phyloP scores from a whole-genome alignment of 2,888 invertebrate genomes.

The Oscheius myriophilus region DNA sequence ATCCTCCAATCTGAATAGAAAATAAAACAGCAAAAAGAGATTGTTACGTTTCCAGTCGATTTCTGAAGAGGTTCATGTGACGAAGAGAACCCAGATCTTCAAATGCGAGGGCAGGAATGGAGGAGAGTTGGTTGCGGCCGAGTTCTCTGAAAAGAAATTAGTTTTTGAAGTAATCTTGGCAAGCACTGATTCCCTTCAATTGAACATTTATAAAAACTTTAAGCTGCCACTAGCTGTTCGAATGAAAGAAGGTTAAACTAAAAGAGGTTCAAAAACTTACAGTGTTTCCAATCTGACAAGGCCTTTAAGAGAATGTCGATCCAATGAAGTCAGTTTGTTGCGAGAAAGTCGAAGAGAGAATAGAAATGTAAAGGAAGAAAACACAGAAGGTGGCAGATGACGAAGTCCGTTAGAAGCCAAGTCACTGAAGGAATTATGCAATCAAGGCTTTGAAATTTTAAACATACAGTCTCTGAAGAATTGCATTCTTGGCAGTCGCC shows the following conservation, averaged over 20 bases:
- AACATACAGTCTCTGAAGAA: conserved; percentile 33
- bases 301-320: conserved; percentile 41
- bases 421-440: conserved; percentile 41
- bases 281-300: conserved; percentile 40
- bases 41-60: conserved; percentile 35
- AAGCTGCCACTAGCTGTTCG: too few species aligned
- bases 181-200: too few species aligned
- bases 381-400: conserved; percentile 40
- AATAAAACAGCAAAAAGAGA: background rate
- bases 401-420: conserved; percentile 50
- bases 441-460: background rate
- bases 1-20: conserved; percentile 42
- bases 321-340: conserved; percentile 46
- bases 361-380: conserved; percentile 42
- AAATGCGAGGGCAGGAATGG: conserved; percentile 11
- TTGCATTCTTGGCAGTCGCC: background rate
- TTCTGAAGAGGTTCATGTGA: conserved; percentile 39
- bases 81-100: conserved; percentile 11
- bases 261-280: conserved; percentile 40
- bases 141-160: conserved; percentile 10
- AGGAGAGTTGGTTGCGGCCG: conserved; percentile 11
- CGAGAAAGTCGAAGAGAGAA: conserved; percentile 45
- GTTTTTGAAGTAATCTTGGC: too few species aligned
- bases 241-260: too few species aligned
- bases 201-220: conserved; percentile 8